phyloP scores from a whole-genome alignment of 2,888 invertebrate genomes.

The Sphaerophoria taeniata region DNA sequence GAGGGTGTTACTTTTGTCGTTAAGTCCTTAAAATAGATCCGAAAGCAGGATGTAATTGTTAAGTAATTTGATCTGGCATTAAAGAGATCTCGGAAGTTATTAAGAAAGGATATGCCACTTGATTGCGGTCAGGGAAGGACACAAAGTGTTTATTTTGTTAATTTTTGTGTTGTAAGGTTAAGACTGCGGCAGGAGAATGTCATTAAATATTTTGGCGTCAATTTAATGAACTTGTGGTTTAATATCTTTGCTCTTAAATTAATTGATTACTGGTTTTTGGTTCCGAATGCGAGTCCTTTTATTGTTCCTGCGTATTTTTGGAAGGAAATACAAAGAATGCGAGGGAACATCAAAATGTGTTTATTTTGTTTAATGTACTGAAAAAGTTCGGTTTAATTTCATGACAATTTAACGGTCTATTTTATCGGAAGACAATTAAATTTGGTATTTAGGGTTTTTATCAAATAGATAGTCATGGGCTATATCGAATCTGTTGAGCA shows the following conservation, averaged over 20 bases:
- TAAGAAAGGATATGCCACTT: conserved; percentile 51
- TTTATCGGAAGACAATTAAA: conserved; percentile 22
- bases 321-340: conserved; percentile 4
- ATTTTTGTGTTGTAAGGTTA: conserved; percentile 23
- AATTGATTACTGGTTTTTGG: conserved; percentile 32
- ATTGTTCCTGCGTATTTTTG: neutral
- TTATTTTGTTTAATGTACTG: conserved; percentile 1
- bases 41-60: conserved; percentile 54
- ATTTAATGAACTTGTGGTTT: conserved; percentile 64
- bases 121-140: conserved; percentile 56
- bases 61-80: conserved; percentile 70
- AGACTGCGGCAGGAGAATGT: conserved; percentile 27
- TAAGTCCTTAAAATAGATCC: conserved; percentile 48
- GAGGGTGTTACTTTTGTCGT: conserved; percentile 54
- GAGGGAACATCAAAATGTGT: neutral
- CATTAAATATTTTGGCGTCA: conserved; percentile 71
- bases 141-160: conserved; percentile 48
- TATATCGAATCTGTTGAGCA: neutral
- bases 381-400: conserved; percentile 10
- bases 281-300: conserved; percentile 8
- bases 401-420: neutral
- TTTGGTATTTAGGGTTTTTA: neutral
- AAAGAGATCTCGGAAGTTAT: conserved; percentile 44
- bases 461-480: no score
- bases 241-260: conserved; percentile 29